Evolutionary conservation across 2,797 vertebrate species (phyloP).

Genomic region (Gallirallus australis): DNA sequence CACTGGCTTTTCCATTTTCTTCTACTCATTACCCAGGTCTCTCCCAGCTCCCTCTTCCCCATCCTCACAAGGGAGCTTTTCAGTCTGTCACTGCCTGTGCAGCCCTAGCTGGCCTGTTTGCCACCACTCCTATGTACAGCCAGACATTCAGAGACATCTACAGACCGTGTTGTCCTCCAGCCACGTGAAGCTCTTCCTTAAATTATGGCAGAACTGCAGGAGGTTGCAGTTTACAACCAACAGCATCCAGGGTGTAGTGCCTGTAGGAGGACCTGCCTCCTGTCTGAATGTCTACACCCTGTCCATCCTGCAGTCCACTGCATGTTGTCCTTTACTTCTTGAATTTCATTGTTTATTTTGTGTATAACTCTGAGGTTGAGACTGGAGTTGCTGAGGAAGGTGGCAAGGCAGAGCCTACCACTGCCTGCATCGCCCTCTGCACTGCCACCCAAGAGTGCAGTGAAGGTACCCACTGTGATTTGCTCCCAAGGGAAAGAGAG

Average conservation of each 20-base stretch:
- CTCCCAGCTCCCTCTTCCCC: neutral
- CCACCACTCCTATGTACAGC: neutral
- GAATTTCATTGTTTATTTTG: neutral
- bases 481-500: neutral
- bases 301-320: neutral
- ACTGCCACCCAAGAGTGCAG: fast-evolving
- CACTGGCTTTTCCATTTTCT: neutral
- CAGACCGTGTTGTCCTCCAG: fast-evolving
- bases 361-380: neutral
- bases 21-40: neutral
- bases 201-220: neutral
- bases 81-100: no score
- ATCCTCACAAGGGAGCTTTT: neutral
- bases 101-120: neutral
- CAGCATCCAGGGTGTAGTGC: neutral
- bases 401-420: neutral
- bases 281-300: neutral
- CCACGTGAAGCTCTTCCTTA: neutral
- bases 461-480: neutral
- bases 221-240: neutral
- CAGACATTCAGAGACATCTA: neutral
- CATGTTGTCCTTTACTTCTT: fast-evolving
- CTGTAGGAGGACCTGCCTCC: neutral
- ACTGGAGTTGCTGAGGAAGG: fast-evolving
- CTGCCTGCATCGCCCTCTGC: no score